A percentile compares a stretch with the other conserved stretches of the same genome.
phyloP scores from a whole-genome alignment of 2,113 vertebrate species.

The Myanophis thanlyinensis region DNA sequence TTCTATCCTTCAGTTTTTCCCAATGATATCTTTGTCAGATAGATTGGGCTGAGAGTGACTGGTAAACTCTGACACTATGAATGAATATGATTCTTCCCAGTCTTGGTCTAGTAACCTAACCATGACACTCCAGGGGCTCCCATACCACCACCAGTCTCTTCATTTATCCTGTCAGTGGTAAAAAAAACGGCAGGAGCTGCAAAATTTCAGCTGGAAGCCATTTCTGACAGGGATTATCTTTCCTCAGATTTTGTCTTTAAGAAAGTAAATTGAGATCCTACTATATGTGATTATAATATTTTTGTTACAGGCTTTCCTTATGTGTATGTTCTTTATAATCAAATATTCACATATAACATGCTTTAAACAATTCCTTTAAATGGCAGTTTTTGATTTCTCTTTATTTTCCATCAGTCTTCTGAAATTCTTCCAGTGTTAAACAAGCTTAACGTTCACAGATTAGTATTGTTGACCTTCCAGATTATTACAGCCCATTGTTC shows the following conservation, averaged over 20 bases:
- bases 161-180: not conserved
- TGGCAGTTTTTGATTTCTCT: not conserved
- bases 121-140: not conserved
- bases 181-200: not conserved
- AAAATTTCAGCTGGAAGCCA: not conserved
- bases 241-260: not conserved
- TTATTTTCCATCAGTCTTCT: not conserved
- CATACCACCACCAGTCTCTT: not conserved
- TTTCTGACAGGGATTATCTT: not conserved
- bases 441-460: not conserved
- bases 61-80: not conserved
- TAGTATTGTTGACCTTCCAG: not conserved
- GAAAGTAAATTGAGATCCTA: not conserved
- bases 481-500: not conserved
- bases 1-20: not conserved
- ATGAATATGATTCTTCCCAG: not conserved
- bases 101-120: not conserved
- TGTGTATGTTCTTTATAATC: not conserved
- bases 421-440: not conserved
- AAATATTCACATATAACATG: not conserved
- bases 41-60: not conserved
- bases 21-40: not conserved
- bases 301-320: not conserved
- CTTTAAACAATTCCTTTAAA: not conserved
- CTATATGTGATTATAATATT: not conserved